Evolutionary conservation across 2,797 vertebrate species (phyloP), one percentile per base, ranked within the genome.

Genomic region (Microctenopoma steveboyesi): DNA sequence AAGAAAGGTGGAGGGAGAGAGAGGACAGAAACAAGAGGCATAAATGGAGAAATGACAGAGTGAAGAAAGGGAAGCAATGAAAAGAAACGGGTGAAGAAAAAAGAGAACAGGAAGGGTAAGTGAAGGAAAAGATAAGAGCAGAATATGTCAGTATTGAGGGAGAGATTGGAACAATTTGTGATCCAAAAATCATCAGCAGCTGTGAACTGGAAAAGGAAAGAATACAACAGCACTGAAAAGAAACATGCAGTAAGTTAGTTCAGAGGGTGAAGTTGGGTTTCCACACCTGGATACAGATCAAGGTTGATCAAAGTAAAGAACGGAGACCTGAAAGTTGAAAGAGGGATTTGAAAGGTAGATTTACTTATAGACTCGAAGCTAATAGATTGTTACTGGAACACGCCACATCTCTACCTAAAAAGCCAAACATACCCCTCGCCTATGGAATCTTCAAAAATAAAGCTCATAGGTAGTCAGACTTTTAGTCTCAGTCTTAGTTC

Each of bases 1-100:
- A 84, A 62, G 67, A 92, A 64, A 91, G 69, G 64, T 64, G 89
- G 69, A 86, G 73, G 91, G 85, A 87, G 83, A 81, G 65, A 76
- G 80, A 89, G 63, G 69, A 76, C 58, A 75, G 59, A 16, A 69
- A 80, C 61, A 15, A 76, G 69, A 80, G 75, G 52, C 33, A 77
- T 46, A 56, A 56, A 76, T 64, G 82, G 49, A 72, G 58, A 70
- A 8, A 52, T 42, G 4, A 82, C 42, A 45, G 48, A 67, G 78
- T 54, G 70, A 81, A 50, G 72, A 78, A 50, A 51, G 67, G 66
- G 58, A 64, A 22, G 68, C 30, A 63, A 78, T 63, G 78, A 69
- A 6, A 81, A 71, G 60, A 70, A 63, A 68, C 46, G 33, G 76
- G 25, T 46, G 59, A 72, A 9, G 63, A 33, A 65, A 74, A 80